Evolutionary conservation across 2,113 vertebrate species (phyloP).

Genomic region (Raphicerus campestris): DNA sequence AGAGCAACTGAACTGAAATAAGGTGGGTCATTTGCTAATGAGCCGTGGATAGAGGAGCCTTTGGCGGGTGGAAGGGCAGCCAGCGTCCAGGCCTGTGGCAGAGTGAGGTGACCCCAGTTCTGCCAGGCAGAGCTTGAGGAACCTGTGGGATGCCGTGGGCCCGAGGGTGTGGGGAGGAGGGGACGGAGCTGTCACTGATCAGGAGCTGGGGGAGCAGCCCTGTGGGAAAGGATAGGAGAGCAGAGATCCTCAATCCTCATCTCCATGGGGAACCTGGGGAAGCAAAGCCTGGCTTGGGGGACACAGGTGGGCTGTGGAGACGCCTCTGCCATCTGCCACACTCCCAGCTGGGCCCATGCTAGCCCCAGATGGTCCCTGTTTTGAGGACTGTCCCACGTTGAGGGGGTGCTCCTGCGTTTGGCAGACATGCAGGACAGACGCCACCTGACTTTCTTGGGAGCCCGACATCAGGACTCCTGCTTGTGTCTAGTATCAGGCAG

Average conservation of each 20-base stretch:
- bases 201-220: background rate
- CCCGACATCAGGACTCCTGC: no score
- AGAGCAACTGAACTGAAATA: background rate
- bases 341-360: background rate
- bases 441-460: accelerated
- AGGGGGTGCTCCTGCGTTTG: background rate
- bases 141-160: background rate
- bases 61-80: background rate
- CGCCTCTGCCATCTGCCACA: accelerated
- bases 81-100: accelerated
- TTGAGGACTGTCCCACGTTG: accelerated
- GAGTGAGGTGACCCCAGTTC: background rate
- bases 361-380: background rate
- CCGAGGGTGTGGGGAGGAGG: background rate
- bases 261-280: background rate
- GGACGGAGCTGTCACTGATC: background rate
- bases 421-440: accelerated
- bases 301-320: no score
- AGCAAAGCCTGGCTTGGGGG: background rate
- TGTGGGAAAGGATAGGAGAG: background rate
- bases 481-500: background rate
- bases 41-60: background rate
- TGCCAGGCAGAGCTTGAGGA: background rate
- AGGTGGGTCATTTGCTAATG: background rate
- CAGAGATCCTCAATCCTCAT: accelerated